phyloP scores from a whole-genome alignment of 1,140 invertebrate species.

The Caerostris extrusa region DNA sequence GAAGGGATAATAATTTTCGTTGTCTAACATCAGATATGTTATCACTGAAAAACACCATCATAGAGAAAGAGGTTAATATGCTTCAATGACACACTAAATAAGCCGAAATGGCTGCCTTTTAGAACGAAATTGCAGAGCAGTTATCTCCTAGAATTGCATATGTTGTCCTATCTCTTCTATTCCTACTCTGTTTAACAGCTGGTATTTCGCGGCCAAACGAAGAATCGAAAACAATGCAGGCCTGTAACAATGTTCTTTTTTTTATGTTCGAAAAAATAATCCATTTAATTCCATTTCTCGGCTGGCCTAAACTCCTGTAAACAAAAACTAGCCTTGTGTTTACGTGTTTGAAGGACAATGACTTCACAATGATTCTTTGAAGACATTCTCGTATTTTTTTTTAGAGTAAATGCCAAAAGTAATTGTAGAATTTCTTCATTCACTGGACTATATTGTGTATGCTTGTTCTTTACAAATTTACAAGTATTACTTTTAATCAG shows the following conservation, averaged over 20 bases:
- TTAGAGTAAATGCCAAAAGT: no score
- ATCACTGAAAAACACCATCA: not conserved
- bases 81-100: not conserved
- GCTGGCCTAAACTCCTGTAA: not conserved
- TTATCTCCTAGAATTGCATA: not conserved
- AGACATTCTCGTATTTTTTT: no score
- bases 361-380: no score
- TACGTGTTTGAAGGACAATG: not conserved
- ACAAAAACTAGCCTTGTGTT: not conserved
- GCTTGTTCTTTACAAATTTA: no score
- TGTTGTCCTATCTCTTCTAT: not conserved
- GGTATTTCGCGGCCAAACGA: not conserved
- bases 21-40: not conserved
- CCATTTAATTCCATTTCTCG: not conserved
- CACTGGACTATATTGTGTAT: no score
- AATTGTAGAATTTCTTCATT: no score
- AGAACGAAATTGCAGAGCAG: not conserved
- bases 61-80: not conserved
- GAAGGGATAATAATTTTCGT: not conserved
- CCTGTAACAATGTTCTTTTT: not conserved
- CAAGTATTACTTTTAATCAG: no score
- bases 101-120: slow-evolving; percentile 10
- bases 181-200: not conserved
- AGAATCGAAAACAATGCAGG: not conserved
- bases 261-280: not conserved